Conservation (phyloP, 2,113 vertebrate species). For the Passer montanus region DNA sequence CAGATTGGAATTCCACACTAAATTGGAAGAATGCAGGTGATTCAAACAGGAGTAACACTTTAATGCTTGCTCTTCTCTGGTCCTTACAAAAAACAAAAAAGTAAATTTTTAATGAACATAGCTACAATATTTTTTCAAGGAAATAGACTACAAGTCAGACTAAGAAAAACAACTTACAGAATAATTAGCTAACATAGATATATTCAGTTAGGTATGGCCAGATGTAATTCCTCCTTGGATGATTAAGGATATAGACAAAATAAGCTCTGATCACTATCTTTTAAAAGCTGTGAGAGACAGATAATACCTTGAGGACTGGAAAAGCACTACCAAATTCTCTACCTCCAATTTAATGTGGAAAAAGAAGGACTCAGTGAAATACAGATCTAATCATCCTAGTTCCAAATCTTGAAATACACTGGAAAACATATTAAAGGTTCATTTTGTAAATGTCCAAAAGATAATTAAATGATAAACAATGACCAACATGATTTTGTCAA, state of each 20-base stretch:
- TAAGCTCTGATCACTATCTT: neutral
- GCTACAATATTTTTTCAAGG: neutral
- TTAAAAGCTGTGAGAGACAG: neutral
- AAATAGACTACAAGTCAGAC: neutral
- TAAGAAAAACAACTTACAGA: neutral
- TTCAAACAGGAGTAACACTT: neutral
- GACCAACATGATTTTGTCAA: neutral
- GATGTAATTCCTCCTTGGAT: neutral
- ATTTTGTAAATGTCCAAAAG: neutral
- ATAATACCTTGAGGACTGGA: neutral
- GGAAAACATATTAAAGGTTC: neutral
- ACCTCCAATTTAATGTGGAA: neutral
- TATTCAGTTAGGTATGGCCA: neutral
- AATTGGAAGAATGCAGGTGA: neutral
- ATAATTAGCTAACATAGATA: neutral
- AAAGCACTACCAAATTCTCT: neutral
- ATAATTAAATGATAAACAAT: neutral
- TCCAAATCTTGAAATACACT: neutral
- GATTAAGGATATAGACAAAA: neutral
- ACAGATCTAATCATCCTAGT: neutral
- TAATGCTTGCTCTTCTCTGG: neutral
- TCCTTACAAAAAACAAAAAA: neutral
- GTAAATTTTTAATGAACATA: neutral
- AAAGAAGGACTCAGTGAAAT: neutral
- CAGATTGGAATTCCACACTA: neutral